A percentile compares a stretch with the other conserved stretches of the same genome.
phyloP scores from a whole-genome alignment of 2,113 vertebrate genomes.

The Zingel zingel region DNA sequence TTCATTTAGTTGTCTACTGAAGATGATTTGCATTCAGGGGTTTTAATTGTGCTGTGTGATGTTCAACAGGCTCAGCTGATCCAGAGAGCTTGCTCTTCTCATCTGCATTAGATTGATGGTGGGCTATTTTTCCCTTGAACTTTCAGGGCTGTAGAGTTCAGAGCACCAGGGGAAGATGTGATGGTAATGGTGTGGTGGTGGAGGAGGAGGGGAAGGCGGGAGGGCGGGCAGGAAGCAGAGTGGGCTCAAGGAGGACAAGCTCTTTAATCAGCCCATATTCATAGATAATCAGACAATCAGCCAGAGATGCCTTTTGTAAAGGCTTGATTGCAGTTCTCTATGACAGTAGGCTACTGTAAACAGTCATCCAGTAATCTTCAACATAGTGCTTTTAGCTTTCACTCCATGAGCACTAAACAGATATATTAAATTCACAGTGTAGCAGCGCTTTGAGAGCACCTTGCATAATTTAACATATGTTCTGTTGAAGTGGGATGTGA shows the following conservation, averaged over 20 bases:
- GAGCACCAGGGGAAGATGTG: conserved; percentile 39
- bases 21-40: conserved; percentile 76
- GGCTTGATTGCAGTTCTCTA: conserved; percentile 37
- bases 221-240: conserved; percentile 28
- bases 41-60: conserved; percentile 77
- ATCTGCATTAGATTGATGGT: conserved; percentile 77
- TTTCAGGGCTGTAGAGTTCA: conserved; percentile 61
- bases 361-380: conserved; percentile 33
- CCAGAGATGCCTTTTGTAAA: conserved; percentile 46
- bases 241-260: conserved; percentile 47
- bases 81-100: conserved; percentile 55
- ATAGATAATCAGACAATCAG: conserved; percentile 61
- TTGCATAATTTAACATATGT: conserved; percentile 35
- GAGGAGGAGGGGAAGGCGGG: no score
- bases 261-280: conserved; percentile 35
- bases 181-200: conserved; percentile 8
- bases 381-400: conserved; percentile 17
- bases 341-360: conserved; percentile 19
- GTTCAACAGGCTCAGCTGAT: conserved; percentile 76
- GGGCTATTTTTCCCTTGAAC: conserved; percentile 77
- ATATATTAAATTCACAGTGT: conserved; percentile 10
- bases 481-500: conserved; percentile 4
- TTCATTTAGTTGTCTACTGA: conserved; percentile 70
- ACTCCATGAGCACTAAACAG: not conserved
- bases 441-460: not conserved